phyloP scores from a whole-genome alignment of 2,797 vertebrate genomes.

The Gallirallus australis region DNA sequence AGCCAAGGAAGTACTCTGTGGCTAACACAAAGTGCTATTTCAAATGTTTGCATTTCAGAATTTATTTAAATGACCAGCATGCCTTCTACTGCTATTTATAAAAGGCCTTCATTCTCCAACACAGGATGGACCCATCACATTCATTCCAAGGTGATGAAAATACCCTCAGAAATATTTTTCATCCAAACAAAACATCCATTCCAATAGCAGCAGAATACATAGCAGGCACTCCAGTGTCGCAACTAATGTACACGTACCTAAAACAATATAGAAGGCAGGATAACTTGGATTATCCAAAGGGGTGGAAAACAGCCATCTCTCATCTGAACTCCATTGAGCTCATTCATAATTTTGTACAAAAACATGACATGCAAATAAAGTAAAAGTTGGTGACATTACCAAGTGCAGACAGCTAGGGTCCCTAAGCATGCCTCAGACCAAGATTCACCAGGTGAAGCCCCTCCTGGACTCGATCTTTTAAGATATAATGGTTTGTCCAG shows the following conservation, averaged over 20 bases:
- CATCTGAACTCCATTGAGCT: background rate
- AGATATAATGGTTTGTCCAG: background rate
- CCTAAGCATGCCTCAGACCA: fast-evolving
- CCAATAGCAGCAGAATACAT: background rate
- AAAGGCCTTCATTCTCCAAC: background rate
- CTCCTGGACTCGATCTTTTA: background rate
- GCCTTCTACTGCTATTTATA: background rate
- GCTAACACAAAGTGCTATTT: background rate
- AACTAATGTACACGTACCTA: background rate
- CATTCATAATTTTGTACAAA: background rate
- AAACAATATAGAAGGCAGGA: background rate
- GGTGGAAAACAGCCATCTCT: background rate
- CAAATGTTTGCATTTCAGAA: background rate
- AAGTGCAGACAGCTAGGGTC: background rate
- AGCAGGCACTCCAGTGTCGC: background rate
- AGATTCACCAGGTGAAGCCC: background rate
- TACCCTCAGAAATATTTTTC: background rate
- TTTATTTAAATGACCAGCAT: background rate
- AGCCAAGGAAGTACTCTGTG: background rate
- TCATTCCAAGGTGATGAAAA: background rate
- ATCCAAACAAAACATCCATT: background rate
- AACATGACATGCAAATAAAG: background rate
- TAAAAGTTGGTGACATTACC: background rate
- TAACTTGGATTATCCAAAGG: background rate
- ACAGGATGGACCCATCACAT: background rate